Base-by-base conservation (phyloP, 2,888 invertebrate species). In the Chesias legatella region DNA sequence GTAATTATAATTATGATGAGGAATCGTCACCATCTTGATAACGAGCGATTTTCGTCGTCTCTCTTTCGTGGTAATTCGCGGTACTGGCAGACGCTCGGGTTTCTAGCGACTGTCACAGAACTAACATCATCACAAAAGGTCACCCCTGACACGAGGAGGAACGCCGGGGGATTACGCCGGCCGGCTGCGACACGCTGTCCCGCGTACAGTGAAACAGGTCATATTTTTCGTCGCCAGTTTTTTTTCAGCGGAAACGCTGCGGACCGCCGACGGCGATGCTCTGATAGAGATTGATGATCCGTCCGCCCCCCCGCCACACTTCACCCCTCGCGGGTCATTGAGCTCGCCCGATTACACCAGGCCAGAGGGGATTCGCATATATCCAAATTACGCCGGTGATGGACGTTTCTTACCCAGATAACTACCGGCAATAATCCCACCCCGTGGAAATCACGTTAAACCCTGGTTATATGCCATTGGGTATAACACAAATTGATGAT, bases 261-360 rank as follows among this genome's bases (percentile, higher is more conserved):
- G 67, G 67, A 65, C 58, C 63, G 68, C 66, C 66, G 62, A 42
- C 68, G 66, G 66, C 67, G 65, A 60, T 67, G 63, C 54, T 56
- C 71, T 83, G 85, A 88, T 88, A 79, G 81, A 84, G 86, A 88
- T 88, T 88, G 86, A 88, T 86, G 84, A 84, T 72, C 66, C 65
- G 50, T 28, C 49, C 41, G 43, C 53, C 57, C 60, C n/a, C 54
- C 60, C 64, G 52, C 51, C 47, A 28, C 60, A 13, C 53, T 57
- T 46, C 63, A 45, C 64, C 50, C 60, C 58, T 53, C 67, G 63
- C 73, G 73, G 75, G 74, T 74, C 78, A 76, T 74, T 73, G 78
- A 65, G 79, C 79, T 74, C 70, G 70, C 73, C 69, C 79, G 81
- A 79, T 81, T 82, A 83, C 70, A 60, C 63, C 66, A 64, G 66